Evolutionary conservation across 2,797 vertebrate genomes (phyloP), one percentile per base, ranked within the genome.

Genomic region (Enteromius argenteus): DNA sequence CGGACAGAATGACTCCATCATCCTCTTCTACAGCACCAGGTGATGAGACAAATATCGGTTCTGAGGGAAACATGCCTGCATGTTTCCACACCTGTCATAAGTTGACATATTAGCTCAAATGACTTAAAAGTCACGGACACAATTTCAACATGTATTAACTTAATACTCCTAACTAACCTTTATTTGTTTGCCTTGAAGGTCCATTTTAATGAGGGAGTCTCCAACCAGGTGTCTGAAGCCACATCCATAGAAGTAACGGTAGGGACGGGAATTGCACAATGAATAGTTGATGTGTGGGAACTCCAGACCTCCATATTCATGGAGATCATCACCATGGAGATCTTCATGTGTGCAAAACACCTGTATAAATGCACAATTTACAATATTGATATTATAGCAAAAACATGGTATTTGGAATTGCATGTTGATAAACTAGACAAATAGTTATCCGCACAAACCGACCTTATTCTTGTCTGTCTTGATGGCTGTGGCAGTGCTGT

Each of bases 221-320:
- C 96, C 96, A 1, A 98, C 90, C n/a, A 99, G 71, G 87, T 98
- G 96, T 84, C 91, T 93, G 89, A 97, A 96, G n/a, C 97, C 97
- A 3, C 97, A 98, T 56, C 96, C 97, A 0, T 98, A 98, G 91
- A 97, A 96, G 93, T 94, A 98, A 46, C 92, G 93, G 87, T 98
- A 98, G 35, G 94, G 95, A 23, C 75, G 93, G n/a, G 95, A 95
- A 58, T 93, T 97, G 93, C 89, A 96, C 6, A 58, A 83, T 0
- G 85, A 39, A 35, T 98, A 98, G 89, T 98, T 97, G 86, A 98
- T 98, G 84, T 97, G 96, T 30, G 97, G 97, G 88, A 98, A 98
- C 90, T 98, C 97, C 82, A 98, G 74, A 37, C 97, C 96, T 69
- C 96, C 96, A 3, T 95, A 94, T 0, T 94, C 39, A 78, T 95